Conservation (phyloP, 2,797 vertebrate genomes). For the Bryconaethiops microstoma region DNA sequence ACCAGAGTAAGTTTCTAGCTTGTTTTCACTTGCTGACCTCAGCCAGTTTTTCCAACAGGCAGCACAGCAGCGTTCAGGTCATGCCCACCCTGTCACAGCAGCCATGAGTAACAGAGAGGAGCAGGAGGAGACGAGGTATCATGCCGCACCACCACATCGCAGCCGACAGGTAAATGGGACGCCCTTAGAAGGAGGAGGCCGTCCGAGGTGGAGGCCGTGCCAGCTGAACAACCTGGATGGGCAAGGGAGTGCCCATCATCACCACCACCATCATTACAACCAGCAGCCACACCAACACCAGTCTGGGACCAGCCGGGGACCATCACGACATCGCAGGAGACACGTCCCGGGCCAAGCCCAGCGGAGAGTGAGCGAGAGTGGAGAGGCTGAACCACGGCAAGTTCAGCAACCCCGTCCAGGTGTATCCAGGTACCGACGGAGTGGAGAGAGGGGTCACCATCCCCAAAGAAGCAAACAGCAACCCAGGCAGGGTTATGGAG, state of each 20-base stretch:
- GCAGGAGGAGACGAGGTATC: conserved; percentile 33
- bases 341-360: conserved; percentile 39
- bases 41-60: conserved; percentile 11
- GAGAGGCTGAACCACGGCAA: conserved; percentile 26
- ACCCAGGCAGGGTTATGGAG: conserved; percentile 18
- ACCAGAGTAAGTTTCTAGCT: no score
- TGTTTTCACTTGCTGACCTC: neutral
- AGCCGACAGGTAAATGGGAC: conserved; percentile 58
- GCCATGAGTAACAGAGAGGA: conserved; percentile 57
- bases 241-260: conserved; percentile 64
- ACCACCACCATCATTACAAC: conserved; percentile 58
- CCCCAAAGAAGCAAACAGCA: conserved; percentile 42
- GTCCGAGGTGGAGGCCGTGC: conserved; percentile 76
- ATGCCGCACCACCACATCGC: conserved; percentile 30
- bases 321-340: conserved; percentile 34
- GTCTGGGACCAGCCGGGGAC: conserved; percentile 35
- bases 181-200: conserved; percentile 48
- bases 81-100: conserved; percentile 34
- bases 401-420: conserved; percentile 35
- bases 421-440: conserved; percentile 24
- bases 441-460: conserved; percentile 21
- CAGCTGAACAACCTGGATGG: conserved; percentile 76
- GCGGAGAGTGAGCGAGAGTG: conserved; percentile 22
- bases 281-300: conserved; percentile 46
- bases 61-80: conserved; percentile 20